A percentile compares a stretch with the other conserved stretches of the same genome.
Conservation (phyloP, 1,140 invertebrate genomes). For the Zaprionus inermis region DNA sequence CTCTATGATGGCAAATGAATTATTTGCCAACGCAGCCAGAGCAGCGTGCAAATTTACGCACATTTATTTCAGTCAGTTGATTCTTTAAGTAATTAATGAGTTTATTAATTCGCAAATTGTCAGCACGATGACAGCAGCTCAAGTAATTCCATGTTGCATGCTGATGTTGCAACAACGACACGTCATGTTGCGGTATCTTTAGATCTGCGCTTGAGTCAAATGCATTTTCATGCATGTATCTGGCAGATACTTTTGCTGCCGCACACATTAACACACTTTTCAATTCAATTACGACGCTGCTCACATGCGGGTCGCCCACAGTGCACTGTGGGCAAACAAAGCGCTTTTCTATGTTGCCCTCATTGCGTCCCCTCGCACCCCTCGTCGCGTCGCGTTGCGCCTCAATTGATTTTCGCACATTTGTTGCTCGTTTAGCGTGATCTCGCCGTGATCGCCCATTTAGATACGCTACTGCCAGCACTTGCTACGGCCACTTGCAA, state of each 20-base stretch:
- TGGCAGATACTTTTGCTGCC: slow-evolving; percentile 53
- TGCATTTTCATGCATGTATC: slow-evolving; percentile 56
- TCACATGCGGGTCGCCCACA: slow-evolving; percentile 39
- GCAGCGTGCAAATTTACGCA: slow-evolving; percentile 47
- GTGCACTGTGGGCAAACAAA: slow-evolving; percentile 52
- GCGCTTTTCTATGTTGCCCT: slow-evolving; percentile 64
- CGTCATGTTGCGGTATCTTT: slow-evolving; percentile 56
- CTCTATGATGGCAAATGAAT: slow-evolving; percentile 67
- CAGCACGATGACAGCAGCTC: slow-evolving; percentile 64
- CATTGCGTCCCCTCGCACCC: too few species aligned
- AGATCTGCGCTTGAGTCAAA: slow-evolving; percentile 55
- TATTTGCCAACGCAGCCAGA: slow-evolving; percentile 30
- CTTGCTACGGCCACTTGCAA: slow-evolving; percentile 7
- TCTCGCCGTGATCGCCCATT: slow-evolving; percentile 66
- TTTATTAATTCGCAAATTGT: slow-evolving; percentile 78
- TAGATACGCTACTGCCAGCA: slow-evolving; percentile 50
- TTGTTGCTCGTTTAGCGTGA: slow-evolving; percentile 51
- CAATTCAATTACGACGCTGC: slow-evolving; percentile 61
- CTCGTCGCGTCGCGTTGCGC: slow-evolving; percentile 33
- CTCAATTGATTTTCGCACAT: slow-evolving; percentile 74
- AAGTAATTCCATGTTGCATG: slow-evolving; percentile 56
- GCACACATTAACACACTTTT: slow-evolving; percentile 76
- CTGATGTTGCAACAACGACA: not conserved
- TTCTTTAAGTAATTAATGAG: slow-evolving; percentile 75
- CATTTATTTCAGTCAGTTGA: slow-evolving; percentile 57